phyloP scores from a whole-genome alignment of 2,888 invertebrate genomes.

The Mythimna loreyi region DNA sequence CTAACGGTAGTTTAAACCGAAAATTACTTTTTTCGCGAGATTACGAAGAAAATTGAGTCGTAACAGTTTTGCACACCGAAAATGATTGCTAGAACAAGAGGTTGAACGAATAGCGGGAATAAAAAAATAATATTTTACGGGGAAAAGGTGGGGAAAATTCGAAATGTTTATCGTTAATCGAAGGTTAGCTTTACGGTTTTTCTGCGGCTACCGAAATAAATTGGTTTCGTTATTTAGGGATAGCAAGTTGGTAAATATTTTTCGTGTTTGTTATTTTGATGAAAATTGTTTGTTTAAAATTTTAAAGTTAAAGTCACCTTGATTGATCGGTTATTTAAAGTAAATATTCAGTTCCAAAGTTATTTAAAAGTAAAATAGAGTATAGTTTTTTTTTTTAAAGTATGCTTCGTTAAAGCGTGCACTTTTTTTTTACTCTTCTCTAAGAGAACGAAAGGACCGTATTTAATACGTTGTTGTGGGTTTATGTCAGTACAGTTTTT shows the following conservation, averaged over 20 bases:
- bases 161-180: conserved; percentile 40
- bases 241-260: conserved; percentile 18
- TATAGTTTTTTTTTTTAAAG: no score
- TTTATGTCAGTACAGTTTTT: no score
- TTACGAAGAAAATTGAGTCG: conserved; percentile 61
- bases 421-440: no score
- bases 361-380: not conserved
- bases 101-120: conserved; percentile 50
- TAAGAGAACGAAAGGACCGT: no score
- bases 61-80: conserved; percentile 53
- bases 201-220: conserved; percentile 39
- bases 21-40: conserved; percentile 59
- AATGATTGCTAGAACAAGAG: conserved; percentile 54
- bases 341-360: not conserved
- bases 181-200: conserved; percentile 27
- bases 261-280: not conserved
- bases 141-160: conserved; percentile 24
- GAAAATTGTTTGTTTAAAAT: conserved; percentile 11
- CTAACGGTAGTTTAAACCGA: conserved; percentile 54
- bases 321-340: conserved; percentile 15
- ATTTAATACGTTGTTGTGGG: no score
- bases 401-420: not conserved
- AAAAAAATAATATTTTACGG: conserved; percentile 45
- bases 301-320: not conserved
- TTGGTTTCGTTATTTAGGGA: conserved; percentile 40